Conservation (phyloP, 2,113 vertebrate genomes). For the Shinisaurus crocodilurus region DNA sequence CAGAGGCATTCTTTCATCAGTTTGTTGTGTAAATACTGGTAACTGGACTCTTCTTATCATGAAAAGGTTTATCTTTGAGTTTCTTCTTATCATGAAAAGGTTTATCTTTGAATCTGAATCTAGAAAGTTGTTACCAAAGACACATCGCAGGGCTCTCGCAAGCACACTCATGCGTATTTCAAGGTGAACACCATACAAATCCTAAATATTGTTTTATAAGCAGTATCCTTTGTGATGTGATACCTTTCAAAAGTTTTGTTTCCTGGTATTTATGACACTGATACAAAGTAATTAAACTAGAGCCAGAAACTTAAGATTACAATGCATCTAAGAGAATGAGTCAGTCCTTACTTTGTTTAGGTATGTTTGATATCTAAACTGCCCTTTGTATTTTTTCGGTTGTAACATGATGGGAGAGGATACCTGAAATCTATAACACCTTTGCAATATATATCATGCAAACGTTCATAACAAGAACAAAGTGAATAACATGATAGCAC, state of each 20-base stretch:
- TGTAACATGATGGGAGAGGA: background rate
- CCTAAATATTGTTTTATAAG: background rate
- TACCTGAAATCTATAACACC: background rate
- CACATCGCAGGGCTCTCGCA: background rate
- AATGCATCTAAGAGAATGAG: background rate
- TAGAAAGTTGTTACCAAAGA: background rate
- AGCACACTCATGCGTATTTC: background rate
- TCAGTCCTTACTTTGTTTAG: background rate
- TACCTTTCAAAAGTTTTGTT: background rate
- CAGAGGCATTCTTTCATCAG: too few species aligned
- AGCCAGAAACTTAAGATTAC: background rate
- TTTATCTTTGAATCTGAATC: background rate
- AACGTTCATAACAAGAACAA: background rate
- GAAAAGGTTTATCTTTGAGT: background rate
- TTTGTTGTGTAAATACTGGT: background rate
- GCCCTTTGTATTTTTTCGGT: background rate
- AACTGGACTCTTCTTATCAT: background rate
- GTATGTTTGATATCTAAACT: background rate
- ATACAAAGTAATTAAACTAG: background rate
- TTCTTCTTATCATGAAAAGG: background rate
- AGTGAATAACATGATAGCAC: background rate
- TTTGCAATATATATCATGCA: background rate
- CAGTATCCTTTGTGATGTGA: background rate
- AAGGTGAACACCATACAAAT: background rate
- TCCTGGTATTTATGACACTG: background rate